A percentile compares a stretch with the other conserved stretches of the same genome.
These are phyloP conservation scores for Bursaphelenchus okinawaensis DNA, from an alignment of 2,888 invertebrate genomes.

Conservation along the genomic window DNA sequence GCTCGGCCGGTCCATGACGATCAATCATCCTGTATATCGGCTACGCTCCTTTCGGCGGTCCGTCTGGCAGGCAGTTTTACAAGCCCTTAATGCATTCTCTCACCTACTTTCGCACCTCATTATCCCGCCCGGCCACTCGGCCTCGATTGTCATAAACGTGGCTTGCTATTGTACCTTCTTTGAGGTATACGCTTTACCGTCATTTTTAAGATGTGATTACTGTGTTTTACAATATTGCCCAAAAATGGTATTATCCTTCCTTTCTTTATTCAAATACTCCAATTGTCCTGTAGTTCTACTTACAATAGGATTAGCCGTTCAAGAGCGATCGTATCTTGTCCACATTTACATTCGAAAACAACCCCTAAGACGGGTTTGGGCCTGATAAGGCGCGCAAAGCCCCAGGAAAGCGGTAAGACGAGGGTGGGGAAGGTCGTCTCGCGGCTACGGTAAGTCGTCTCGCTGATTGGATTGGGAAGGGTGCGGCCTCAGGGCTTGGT, in stretches of 20 bases:
- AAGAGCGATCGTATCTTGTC: too few relatives aligned
- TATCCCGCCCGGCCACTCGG: not conserved
- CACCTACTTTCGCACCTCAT: not conserved
- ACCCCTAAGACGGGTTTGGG: not conserved
- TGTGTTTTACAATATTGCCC: too few relatives aligned
- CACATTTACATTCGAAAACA: too few relatives aligned
- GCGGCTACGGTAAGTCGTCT: not conserved
- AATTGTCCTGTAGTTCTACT: too few relatives aligned
- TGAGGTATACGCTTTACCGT: too few relatives aligned
- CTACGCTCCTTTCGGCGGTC: not conserved
- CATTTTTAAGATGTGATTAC: too few relatives aligned
- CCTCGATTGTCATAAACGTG: too few relatives aligned
- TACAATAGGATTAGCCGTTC: too few relatives aligned
- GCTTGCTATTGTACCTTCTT: too few relatives aligned
- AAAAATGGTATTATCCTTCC: too few relatives aligned
- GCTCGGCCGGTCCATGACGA: not conserved
- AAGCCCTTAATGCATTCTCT: not conserved
- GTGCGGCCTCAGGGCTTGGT: not conserved
- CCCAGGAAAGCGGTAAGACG: not conserved
- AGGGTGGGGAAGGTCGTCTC: not conserved
- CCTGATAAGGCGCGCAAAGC: not conserved
- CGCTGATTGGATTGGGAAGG: not conserved
- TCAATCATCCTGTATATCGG: not conserved
- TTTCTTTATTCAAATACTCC: too few relatives aligned
- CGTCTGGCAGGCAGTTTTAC: not conserved